These are phyloP conservation scores for Calephelis perditalis DNA, from an alignment of 2,888 invertebrate species.

Conservation along the genomic window DNA sequence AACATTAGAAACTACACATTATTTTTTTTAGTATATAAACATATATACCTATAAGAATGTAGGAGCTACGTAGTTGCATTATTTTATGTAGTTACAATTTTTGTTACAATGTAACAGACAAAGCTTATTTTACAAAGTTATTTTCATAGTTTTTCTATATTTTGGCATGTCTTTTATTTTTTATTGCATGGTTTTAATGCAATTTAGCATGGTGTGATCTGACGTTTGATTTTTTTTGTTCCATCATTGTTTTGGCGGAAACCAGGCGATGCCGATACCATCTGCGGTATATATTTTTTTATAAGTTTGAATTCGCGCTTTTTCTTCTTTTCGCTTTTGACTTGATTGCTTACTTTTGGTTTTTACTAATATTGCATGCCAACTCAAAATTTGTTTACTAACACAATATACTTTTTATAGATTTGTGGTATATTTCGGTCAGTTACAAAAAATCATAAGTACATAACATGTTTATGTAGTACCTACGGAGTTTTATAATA, in stretches of 20 bases:
- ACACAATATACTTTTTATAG: too few species aligned
- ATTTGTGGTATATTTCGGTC: too few species aligned
- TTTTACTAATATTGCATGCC: slow-evolving; percentile 2
- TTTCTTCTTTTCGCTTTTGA: slow-evolving; percentile 21
- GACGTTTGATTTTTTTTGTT: slow-evolving; percentile 61
- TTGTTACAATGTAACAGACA: too few species aligned
- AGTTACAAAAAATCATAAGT: too few species aligned
- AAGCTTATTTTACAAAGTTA: neutral
- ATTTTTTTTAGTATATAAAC: too few species aligned
- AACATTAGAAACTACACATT: too few species aligned
- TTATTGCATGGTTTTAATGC: slow-evolving; percentile 30
- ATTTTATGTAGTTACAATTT: too few species aligned
- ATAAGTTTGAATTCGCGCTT: slow-evolving; percentile 29
- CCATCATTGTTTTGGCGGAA: slow-evolving; percentile 69
- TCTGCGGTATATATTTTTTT: slow-evolving; percentile 81
- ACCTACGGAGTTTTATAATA: too few species aligned
- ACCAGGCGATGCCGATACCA: slow-evolving; percentile 83
- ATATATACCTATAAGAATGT: too few species aligned
- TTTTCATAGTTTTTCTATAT: neutral
- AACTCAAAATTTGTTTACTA: neutral
- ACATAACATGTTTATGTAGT: too few species aligned
- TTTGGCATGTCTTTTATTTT: slow-evolving; percentile 26
- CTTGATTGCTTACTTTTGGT: slow-evolving; percentile 15
- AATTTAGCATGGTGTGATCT: slow-evolving; percentile 60
- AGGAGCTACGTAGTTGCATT: too few species aligned